A percentile compares a stretch with the other conserved stretches of the same genome.
These are phyloP conservation scores for Drosophila pectinifera DNA, from an alignment of 1,140 invertebrate genomes.

Conservation along the genomic window DNA sequence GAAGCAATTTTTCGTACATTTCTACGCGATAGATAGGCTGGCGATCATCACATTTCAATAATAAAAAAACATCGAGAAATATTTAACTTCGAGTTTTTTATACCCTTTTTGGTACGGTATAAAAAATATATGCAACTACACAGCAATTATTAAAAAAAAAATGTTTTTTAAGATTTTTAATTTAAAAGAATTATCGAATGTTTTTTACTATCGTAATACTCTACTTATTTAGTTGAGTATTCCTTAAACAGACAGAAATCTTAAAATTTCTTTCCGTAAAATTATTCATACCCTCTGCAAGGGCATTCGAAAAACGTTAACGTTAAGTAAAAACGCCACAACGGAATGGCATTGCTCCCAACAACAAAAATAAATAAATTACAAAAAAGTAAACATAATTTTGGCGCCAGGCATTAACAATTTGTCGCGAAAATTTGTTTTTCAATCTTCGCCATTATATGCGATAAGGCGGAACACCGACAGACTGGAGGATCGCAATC, in stretches of 20 bases:
- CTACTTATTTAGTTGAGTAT: too few relatives aligned
- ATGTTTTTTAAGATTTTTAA: too few relatives aligned
- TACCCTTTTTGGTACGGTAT: not conserved
- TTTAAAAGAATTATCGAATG: too few relatives aligned
- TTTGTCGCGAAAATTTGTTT: slow-evolving; percentile 66
- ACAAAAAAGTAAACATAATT: slow-evolving; percentile 31
- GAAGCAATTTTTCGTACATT: slow-evolving; percentile 36
- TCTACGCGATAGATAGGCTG: slow-evolving; percentile 21
- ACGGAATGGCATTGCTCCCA: slow-evolving; percentile 41
- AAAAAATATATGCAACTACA: not conserved
- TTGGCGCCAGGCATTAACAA: slow-evolving; percentile 54
- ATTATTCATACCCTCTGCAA: not conserved
- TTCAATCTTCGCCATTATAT: slow-evolving; percentile 9
- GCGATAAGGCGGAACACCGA: slow-evolving; percentile 25
- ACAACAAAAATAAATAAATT: slow-evolving; percentile 9
- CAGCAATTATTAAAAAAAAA: not conserved
- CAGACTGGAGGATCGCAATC: slow-evolving; percentile 11
- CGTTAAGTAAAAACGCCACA: slow-evolving; percentile 8
- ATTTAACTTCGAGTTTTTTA: not conserved
- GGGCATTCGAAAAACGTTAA: slow-evolving; percentile 2
- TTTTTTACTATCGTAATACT: too few relatives aligned
- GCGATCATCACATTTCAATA: slow-evolving; percentile 4
- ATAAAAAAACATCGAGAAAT: slow-evolving; percentile 2
- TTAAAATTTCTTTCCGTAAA: too few relatives aligned
- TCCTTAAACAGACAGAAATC: too few relatives aligned